Evolutionary conservation across 2,113 vertebrate species (phyloP), one percentile per base, ranked within the genome.

Genomic region (Seriola dumerili): DNA sequence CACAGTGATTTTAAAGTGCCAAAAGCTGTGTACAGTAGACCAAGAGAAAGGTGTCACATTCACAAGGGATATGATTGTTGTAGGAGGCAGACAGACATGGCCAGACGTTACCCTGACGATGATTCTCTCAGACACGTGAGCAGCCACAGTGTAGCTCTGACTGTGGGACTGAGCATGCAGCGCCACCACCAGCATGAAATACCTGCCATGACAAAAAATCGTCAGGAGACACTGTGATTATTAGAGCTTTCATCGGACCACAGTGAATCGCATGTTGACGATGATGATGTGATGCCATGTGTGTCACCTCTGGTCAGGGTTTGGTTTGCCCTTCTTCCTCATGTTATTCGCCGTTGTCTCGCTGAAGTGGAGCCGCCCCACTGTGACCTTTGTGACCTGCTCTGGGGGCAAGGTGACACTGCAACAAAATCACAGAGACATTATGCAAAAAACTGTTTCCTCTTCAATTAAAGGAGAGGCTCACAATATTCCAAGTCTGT

Each of bases 311-410:
- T 99, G 98, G 94, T 99, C 98, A 0, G 98, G 98, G 89, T 99
- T 99, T 61, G 98, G 98, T 78, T 99, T 99, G 91, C 98, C 98
- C 89, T 99, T 99, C 93, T 99, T 99, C 75, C 98, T 94, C 98
- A 99, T 99, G 94, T 99, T 99, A 92, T 99, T 99, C 78, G 98
- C 97, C 0, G 98, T 99, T 81, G 98, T 99, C 94, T 99, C 98
- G 0, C 98, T 99, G 93, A 99, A 99, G 93, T 99, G 98, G 69
- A 99, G 93, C 36, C 98, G 94, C 14, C 98, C 98, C 85, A 99
- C 98, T 0, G 98, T 99, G 84, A 99, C 98, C 91, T 99, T 99
- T 36, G 98, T 99, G 85, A 99, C 98, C 94, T 99, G 98, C 91
- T 99, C 98, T 0, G 97, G 94, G 11, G 98, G 98, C 75, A 99